Percentiles rank a stretch among this genome's conserved stretches.
phyloP scores from a whole-genome alignment of 2,797 vertebrate genomes.

The Helarctos malayanus region DNA sequence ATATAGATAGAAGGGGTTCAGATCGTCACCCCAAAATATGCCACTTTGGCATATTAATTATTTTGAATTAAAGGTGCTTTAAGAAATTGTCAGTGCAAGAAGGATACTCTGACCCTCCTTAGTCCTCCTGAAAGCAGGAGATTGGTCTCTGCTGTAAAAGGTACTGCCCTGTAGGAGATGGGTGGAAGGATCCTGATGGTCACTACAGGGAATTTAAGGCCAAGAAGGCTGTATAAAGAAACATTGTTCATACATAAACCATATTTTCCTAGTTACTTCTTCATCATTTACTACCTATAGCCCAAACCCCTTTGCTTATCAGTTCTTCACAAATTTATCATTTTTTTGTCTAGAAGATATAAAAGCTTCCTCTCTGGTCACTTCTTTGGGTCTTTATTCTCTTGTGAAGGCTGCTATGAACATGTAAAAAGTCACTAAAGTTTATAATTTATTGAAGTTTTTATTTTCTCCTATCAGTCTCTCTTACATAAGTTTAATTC shows the following conservation, averaged over 20 bases:
- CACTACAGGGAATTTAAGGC: neutral
- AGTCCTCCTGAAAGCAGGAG: neutral
- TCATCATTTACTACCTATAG: neutral
- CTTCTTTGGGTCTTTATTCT: neutral
- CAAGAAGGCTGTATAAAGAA: neutral
- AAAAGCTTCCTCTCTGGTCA: neutral
- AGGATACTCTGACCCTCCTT: neutral
- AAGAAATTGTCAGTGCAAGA: neutral
- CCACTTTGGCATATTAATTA: neutral
- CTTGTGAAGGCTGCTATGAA: neutral
- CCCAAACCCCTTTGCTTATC: neutral
- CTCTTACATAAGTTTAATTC: neutral
- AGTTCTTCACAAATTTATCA: neutral
- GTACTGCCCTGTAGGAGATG: neutral
- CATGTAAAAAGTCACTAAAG: neutral
- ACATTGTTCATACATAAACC: neutral
- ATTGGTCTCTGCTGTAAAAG: neutral
- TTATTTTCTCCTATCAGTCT: neutral
- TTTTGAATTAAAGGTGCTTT: neutral
- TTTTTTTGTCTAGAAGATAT: neutral
- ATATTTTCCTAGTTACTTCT: neutral
- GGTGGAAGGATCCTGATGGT: neutral
- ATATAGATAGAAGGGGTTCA: neutral
- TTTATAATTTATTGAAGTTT: constrained; percentile 33
- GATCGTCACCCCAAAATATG: neutral